Evolutionary conservation across 2,797 vertebrate species (phyloP), one percentile per base, ranked within the genome.

Genomic region (Mycteria americana): DNA sequence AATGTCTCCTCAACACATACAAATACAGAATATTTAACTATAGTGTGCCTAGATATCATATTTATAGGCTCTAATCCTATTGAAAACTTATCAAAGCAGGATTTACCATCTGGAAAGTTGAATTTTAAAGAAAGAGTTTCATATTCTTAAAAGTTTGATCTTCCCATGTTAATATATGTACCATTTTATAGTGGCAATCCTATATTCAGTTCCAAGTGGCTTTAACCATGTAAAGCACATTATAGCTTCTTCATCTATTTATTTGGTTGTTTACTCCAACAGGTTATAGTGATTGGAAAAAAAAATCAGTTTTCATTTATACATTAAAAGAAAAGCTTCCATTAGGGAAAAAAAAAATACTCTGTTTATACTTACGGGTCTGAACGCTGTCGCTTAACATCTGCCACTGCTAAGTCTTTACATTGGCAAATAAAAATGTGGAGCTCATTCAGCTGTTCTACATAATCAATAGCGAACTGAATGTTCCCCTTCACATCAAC

Each of bases 401-500:
- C 99, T 1, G 98, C 99, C 18, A 98, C 92, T 13, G 99, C 99
- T 95, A 99, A 96, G 75, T 99, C 98, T 88, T 98, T 98, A 96
- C 99, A 99, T 80, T 99, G 98, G 94, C 99, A 99, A 88, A 99
- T 98, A 64, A 99, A 99, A 83, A 99, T 96, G 46, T 99, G 99
- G 82, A 99, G 97, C 96, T 99, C 99, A 3, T 97, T 98, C 64
- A 99, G 97, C 85, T 99, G 98, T 76, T 99, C 98, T 85, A 99
- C 98, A 30, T 99, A 99, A 97, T 99, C 99, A 22, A 99, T 80
- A 17, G 99, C 99, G 91, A 99, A 99, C 96, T 99, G 99, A 81
- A 99, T 98, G 90, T 95, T 98, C 39, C 99, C 99, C 93, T 98
- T 99, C 60, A 99, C 98, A 17, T 99, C 99, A 39, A 99, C 94